These are phyloP conservation scores for Semaprochilodus insignis DNA, from an alignment of 2,797 vertebrate species.

Conservation along the genomic window DNA sequence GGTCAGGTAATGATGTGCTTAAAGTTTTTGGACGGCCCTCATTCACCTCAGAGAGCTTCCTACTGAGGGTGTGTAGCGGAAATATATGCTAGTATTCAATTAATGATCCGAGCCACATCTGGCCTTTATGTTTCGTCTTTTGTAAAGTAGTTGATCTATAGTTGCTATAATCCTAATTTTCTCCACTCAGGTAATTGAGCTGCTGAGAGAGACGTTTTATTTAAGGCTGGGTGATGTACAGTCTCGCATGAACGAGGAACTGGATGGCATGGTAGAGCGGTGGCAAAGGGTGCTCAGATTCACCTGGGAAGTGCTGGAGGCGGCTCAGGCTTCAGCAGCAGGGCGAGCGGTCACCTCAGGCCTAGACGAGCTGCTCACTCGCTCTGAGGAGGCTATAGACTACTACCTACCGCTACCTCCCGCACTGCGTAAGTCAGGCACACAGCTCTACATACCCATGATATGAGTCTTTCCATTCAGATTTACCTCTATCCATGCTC, in stretches of 20 bases:
- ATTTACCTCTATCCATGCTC: background rate
- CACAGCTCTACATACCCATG: background rate
- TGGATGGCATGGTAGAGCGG: slow-evolving; percentile 64
- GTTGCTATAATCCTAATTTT: background rate
- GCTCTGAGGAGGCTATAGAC: slow-evolving; percentile 67
- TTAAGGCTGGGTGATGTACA: slow-evolving; percentile 72
- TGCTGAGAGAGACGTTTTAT: slow-evolving; percentile 71
- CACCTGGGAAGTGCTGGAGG: slow-evolving; percentile 16
- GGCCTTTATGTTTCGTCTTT: background rate
- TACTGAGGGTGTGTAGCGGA: too few relatives aligned
- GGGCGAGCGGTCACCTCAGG: slow-evolving; percentile 54
- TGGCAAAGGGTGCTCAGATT: slow-evolving; percentile 50
- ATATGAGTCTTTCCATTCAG: background rate
- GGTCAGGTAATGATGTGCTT: too few relatives aligned
- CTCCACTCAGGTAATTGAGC: slow-evolving; percentile 67
- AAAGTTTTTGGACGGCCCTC: too few relatives aligned
- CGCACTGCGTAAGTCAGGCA: slow-evolving; percentile 66
- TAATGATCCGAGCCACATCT: too few relatives aligned
- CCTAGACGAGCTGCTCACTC: slow-evolving; percentile 69
- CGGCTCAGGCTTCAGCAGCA: slow-evolving; percentile 63
- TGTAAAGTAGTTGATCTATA: background rate
- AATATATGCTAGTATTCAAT: too few relatives aligned
- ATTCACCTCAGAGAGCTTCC: too few relatives aligned
- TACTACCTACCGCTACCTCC: slow-evolving; percentile 75
- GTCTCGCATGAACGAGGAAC: slow-evolving; percentile 60